These are phyloP conservation scores for Meloidogyne chitwoodi DNA, from an alignment of 1,140 invertebrate species.

Conservation along the genomic window DNA sequence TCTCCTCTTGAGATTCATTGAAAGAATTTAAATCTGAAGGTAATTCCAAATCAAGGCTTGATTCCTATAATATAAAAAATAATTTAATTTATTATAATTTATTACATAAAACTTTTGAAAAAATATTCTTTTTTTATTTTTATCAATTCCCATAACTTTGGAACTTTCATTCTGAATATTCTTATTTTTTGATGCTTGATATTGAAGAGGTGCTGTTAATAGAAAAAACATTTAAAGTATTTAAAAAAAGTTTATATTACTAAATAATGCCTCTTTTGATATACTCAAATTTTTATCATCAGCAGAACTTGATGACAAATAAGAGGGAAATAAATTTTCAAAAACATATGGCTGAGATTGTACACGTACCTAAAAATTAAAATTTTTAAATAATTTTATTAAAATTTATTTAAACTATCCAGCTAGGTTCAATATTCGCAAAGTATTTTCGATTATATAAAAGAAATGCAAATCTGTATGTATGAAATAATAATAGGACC, in stretches of 20 bases:
- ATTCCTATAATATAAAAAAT: not conserved
- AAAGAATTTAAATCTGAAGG: not conserved
- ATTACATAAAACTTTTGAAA: conserved; percentile 8
- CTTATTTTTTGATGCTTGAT: not conserved
- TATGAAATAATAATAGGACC: no score
- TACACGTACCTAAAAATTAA: no score
- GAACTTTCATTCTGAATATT: not conserved
- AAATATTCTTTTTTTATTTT: conserved; percentile 3
- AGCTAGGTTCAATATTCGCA: no score
- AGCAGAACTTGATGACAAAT: not conserved
- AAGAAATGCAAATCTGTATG: no score
- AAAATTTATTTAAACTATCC: no score
- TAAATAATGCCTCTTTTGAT: not conserved
- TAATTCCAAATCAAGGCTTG: not conserved
- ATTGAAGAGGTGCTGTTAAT: not conserved
- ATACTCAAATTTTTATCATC: not conserved
- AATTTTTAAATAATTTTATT: no score
- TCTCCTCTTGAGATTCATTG: not conserved
- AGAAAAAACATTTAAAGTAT: not conserved
- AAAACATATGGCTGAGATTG: not conserved
- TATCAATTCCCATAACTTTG: not conserved
- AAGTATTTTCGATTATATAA: no score
- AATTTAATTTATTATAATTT: not conserved
- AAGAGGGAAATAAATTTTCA: not conserved
- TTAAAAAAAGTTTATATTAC: not conserved